These are phyloP conservation scores for Nymphalis polychloros DNA, from an alignment of 2,888 invertebrate genomes.

Conservation along the genomic window DNA sequence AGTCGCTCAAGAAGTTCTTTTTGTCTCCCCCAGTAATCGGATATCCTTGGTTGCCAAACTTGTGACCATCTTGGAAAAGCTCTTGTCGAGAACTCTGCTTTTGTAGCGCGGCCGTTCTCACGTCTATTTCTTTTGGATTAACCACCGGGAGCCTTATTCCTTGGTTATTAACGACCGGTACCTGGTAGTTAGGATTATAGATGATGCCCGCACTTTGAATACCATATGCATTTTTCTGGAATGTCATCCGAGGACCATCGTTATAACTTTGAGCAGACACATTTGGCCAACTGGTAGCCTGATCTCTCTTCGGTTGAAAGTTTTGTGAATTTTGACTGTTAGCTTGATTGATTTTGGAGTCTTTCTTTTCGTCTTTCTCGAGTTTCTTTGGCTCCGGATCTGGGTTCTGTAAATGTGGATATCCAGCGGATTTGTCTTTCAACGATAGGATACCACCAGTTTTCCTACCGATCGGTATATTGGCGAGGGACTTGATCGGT, in stretches of 20 bases:
- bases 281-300: slow-evolving; percentile 48
- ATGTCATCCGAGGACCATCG: slow-evolving; percentile 56
- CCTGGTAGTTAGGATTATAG: slow-evolving; percentile 59
- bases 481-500: slow-evolving; percentile 68
- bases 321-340: slow-evolving; percentile 53
- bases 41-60: slow-evolving; percentile 63
- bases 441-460: slow-evolving; percentile 78
- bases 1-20: slow-evolving; percentile 71
- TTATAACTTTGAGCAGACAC: slow-evolving; percentile 43
- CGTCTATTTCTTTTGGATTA: slow-evolving; percentile 78
- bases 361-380: slow-evolving; percentile 68
- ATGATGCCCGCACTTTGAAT: slow-evolving; percentile 58
- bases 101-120: slow-evolving; percentile 73
- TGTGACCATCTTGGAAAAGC: slow-evolving; percentile 64
- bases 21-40: slow-evolving; percentile 71
- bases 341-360: slow-evolving; percentile 52
- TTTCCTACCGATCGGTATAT: slow-evolving; percentile 70
- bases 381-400: slow-evolving; percentile 65
- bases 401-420: slow-evolving; percentile 74
- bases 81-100: slow-evolving; percentile 72
- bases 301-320: slow-evolving; percentile 52
- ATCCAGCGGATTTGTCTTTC: slow-evolving; percentile 78
- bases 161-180: slow-evolving; percentile 48
- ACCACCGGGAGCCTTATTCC: slow-evolving; percentile 73
- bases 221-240: slow-evolving; percentile 64